Base-by-base conservation (phyloP, 2,888 invertebrate species). In the Falcaria lacertinaria region DNA sequence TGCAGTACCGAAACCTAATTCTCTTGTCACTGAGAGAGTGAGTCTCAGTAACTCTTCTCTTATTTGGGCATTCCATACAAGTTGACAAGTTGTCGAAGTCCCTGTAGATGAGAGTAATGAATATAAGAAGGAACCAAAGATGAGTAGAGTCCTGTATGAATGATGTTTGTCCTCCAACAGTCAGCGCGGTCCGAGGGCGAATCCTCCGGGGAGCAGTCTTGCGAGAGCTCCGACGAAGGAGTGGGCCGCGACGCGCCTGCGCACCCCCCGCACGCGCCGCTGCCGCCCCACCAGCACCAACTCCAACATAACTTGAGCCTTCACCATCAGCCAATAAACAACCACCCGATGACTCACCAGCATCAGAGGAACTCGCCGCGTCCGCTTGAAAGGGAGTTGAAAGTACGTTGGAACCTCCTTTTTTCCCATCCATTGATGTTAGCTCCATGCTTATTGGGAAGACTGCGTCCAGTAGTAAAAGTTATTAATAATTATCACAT, bases 181-280 rank as follows among this genome's bases (percentile, higher is more conserved):
- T 87, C 89, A 44, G 84, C 84, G 44, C 79, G 87, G 47, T 88
- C 86, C 22, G 88, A 88, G 71, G 88, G 84, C 44, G 88, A 87
- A 48, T 83, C 88, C 16, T 87, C 88, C 8, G 88, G 83, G 6
- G 88, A 89, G 43, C 88, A 89, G 52, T 88, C 88, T 4, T 85
- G 87, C 55, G 88, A 88, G 63, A 85, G 87, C 47, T 88, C 89
- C 0, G 89, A 89, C 67, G 89, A 89, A 54, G 88, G 89, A 0
- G 85, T 88, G 11, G 86, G 85, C 13, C 74, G 87, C n/a, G 84
- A 83, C 57, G 83, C 74, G 8, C 80, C 85, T 0, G 77, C 63
- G 39, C 66, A 58, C 34, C 60, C 57, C 1, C 52, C 60, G 17
- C 60, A 53, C 14, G 46, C 43, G 2, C 69, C 59, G 37, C 68